Percentiles rank a stretch among this genome's conserved stretches.
Evolutionary conservation across 2,113 vertebrate species (phyloP).

Genomic region (Sprattus sprattus): DNA sequence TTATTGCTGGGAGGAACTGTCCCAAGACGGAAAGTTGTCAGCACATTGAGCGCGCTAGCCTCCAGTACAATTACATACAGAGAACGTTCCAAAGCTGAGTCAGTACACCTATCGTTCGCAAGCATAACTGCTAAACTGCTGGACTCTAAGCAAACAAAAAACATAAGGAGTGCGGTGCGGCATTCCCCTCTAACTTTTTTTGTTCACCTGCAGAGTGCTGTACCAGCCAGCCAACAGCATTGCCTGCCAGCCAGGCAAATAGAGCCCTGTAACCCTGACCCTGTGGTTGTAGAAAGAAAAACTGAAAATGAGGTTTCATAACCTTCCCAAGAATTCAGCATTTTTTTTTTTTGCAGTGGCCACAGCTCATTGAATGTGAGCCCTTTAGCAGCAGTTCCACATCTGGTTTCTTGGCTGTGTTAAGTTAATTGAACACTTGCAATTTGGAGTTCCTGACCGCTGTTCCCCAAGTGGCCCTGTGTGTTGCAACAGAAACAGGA

Average conservation of each 20-base stretch:
- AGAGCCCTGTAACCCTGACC: conserved; percentile 53
- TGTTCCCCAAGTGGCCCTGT: conserved; percentile 47
- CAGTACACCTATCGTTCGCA: conserved; percentile 9
- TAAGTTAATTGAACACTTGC: conserved; percentile 63
- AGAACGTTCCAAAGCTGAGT: conserved; percentile 42
- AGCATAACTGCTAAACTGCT: conserved; percentile 4
- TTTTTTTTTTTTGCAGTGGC: conserved; percentile 59
- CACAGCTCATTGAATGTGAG: conserved; percentile 57
- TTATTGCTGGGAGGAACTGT: conserved; percentile 43
- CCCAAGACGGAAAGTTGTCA: conserved; percentile 53
- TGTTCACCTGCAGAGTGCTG: background rate
- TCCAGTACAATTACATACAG: conserved; percentile 51
- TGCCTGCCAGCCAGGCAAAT: conserved; percentile 31
- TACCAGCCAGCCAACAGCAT: background rate
- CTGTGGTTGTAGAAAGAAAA: conserved; percentile 51
- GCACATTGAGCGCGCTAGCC: conserved; percentile 41
- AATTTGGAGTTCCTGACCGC: conserved; percentile 60
- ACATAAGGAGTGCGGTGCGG: conserved; percentile 53
- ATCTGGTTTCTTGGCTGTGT: conserved; percentile 68
- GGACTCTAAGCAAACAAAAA: conserved; percentile 41
- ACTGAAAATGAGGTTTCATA: conserved; percentile 52
- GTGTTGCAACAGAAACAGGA: background rate
- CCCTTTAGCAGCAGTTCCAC: conserved; percentile 60
- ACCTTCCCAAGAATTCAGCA: conserved; percentile 56
- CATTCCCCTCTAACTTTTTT: background rate